phyloP scores from a whole-genome alignment of 1,140 invertebrate species.

The Drosophila watanabei region DNA sequence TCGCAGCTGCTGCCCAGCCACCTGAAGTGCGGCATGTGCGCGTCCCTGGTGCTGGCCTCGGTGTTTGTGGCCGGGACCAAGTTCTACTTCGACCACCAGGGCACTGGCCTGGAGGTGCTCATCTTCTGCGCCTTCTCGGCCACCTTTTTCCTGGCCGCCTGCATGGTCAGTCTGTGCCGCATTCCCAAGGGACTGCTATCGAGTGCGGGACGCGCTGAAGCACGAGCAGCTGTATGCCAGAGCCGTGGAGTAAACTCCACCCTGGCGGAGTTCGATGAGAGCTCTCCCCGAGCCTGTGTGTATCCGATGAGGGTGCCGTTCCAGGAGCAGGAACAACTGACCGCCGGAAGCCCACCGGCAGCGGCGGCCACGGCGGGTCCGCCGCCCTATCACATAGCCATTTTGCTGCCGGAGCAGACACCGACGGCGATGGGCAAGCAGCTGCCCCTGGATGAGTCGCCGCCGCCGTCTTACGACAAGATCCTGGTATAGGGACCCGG shows the following conservation, averaged over 20 bases:
- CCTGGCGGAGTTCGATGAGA: conserved; percentile 3
- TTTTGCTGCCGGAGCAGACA: conserved; percentile 87
- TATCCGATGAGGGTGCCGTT: conserved; percentile 62
- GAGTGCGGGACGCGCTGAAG: conserved; percentile 42
- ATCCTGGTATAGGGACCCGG: conserved; percentile 85
- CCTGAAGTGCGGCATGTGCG: conserved; percentile 89
- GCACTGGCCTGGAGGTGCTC: conserved; percentile 88
- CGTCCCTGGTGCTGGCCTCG: conserved; percentile 88
- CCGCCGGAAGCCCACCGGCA: conserved; percentile 23
- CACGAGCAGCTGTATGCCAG: conserved; percentile 56
- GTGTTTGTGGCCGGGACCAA: conserved; percentile 89
- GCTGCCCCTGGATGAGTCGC: conserved; percentile 86
- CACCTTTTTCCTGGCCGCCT: conserved; percentile 88
- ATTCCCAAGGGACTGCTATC: conserved; percentile 71
- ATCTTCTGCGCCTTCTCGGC: conserved; percentile 89
- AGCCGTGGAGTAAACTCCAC: conserved; percentile 46
- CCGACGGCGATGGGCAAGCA: conserved; percentile 66
- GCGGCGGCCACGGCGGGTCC: conserved; percentile 71
- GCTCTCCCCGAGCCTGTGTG: conserved; percentile 42
- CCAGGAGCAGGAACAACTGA: conserved; percentile 54
- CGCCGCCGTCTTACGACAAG: conserved; percentile 88
- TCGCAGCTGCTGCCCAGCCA: conserved; percentile 86
- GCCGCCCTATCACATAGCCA: conserved; percentile 88
- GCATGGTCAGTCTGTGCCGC: conserved; percentile 87
- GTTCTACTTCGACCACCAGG: conserved; percentile 90